Evolutionary conservation across 2,797 vertebrate species (phyloP), one percentile per base, ranked within the genome.

Genomic region (Champsocephalus esox): DNA sequence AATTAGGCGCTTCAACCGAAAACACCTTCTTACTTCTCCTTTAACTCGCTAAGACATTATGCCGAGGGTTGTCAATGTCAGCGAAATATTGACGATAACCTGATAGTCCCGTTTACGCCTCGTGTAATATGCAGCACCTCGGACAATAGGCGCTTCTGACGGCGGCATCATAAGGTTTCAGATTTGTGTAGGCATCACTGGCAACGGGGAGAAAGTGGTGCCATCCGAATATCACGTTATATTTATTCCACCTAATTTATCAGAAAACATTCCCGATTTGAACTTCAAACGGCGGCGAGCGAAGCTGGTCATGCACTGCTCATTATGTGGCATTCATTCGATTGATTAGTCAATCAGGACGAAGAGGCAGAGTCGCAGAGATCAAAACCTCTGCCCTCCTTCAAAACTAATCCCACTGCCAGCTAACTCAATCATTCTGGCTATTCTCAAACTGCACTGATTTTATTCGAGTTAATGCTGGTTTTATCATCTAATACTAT

Each of bases 301-400:
- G 14, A 24, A 32, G 59, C 5, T 38, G 14, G 78, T 88, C 87
- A 88, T 65, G 82, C 79, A 41, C 75, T 73, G 75, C 49, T 60
- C 66, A 80, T 88, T 87, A 77, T 3, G 24, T 38, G 64, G 32
- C 68, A 71, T 76, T 78, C 44, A 89, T 88, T 89, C 21, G 63
- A 85, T 87, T 86, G 50, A 80, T 75, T 67, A 72, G 71, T 75
- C 62, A 55, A 62, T 55, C 46, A 82, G 70, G 61, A 2, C 5
- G 58, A 70, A 12, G 55, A 73, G 70, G 21, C 54, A 4, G 57
- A 43, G 61, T 52, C 28, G 1, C 4, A 21, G 19, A 73, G 55
- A 82, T 83, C 72, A 19, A 76, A 78, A 52, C n/a, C 16, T 21
- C 4, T 19, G 16, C 46, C 17, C 50, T 61, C 55, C 44, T 28